Percentiles rank a stretch among this genome's conserved stretches.
These are phyloP conservation scores for Mythimna albipuncta DNA, from an alignment of 2,888 invertebrate species.

Conservation along the genomic window DNA sequence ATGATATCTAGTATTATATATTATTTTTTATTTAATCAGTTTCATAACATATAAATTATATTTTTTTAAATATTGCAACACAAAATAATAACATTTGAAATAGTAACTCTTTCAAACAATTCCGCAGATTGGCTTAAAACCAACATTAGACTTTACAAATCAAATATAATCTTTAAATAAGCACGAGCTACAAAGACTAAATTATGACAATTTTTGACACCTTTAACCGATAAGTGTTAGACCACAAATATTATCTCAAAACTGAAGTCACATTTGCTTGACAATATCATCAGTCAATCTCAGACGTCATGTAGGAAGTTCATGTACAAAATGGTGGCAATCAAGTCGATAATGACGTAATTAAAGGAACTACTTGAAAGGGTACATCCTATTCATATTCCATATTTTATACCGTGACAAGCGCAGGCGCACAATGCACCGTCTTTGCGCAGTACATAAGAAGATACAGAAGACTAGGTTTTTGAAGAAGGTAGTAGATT, in stretches of 20 bases:
- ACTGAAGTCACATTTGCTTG: conserved; percentile 26
- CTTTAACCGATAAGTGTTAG: conserved; percentile 45
- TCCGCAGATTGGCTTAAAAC: background rate
- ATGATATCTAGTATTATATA: too few species aligned
- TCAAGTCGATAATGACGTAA: conserved; percentile 37
- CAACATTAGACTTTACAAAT: conserved; percentile 28
- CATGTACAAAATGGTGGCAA: too few species aligned
- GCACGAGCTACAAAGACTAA: conserved; percentile 15
- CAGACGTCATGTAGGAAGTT: conserved; percentile 9
- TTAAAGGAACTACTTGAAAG: conserved; percentile 58
- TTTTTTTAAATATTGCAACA: too few species aligned
- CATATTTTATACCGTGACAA: conserved; percentile 50
- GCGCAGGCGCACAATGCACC: conserved; percentile 39
- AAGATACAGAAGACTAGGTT: conserved; percentile 31
- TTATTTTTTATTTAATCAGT: too few species aligned
- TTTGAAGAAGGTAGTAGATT: background rate
- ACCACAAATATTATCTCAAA: conserved; percentile 47
- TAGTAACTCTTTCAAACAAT: too few species aligned
- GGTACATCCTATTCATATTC: conserved; percentile 62
- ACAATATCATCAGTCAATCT: conserved; percentile 26
- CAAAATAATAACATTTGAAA: too few species aligned
- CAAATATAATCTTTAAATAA: conserved; percentile 23
- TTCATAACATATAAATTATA: too few species aligned
- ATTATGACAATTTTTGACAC: conserved; percentile 39
- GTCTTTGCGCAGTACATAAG: conserved; percentile 12